Conservation (phyloP, 2,888 invertebrate species). For the Drosophila setosimentum region DNA sequence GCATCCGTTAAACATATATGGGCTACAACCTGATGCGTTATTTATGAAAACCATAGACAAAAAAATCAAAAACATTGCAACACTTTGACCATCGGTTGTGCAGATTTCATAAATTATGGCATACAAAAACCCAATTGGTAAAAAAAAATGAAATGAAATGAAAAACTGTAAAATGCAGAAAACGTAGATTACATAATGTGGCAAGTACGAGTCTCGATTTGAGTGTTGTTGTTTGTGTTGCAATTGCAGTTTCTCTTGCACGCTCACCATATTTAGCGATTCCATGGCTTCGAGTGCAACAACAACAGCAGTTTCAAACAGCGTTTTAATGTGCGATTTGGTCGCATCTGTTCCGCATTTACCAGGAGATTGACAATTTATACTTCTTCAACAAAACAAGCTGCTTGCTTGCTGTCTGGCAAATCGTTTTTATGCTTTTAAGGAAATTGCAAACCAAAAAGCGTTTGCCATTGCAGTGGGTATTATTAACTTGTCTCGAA, state of each 20-base stretch:
- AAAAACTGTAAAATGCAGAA: conserved; percentile 26
- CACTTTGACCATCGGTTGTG: conserved; percentile 29
- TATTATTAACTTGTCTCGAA: conserved; percentile 18
- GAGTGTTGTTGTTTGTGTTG: conserved; percentile 29
- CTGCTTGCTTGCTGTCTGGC: conserved; percentile 56
- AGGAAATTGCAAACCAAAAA: conserved; percentile 65
- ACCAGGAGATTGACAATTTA: conserved; percentile 58
- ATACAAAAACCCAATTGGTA: conserved; percentile 54
- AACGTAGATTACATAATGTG: conserved; percentile 59
- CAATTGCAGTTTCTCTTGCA: conserved; percentile 27
- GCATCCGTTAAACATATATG: conserved; percentile 50
- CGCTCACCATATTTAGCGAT: conserved; percentile 60
- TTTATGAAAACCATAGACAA: conserved; percentile 44
- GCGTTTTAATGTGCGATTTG: conserved; percentile 51
- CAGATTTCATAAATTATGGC: conserved; percentile 62
- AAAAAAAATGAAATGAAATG: conserved; percentile 8
- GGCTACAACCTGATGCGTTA: conserved; percentile 55
- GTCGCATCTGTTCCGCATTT: conserved; percentile 71
- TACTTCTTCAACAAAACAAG: conserved; percentile 37
- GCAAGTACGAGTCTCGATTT: conserved; percentile 37
- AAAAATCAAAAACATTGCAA: conserved; percentile 23
- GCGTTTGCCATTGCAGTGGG: conserved; percentile 1
- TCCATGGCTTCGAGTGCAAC: conserved; percentile 39
- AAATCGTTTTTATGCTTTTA: conserved; percentile 79
- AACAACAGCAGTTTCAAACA: conserved; percentile 47